These are phyloP conservation scores for Megalurothrips usitatus DNA, from an alignment of 2,888 invertebrate species.

Conservation along the genomic window DNA sequence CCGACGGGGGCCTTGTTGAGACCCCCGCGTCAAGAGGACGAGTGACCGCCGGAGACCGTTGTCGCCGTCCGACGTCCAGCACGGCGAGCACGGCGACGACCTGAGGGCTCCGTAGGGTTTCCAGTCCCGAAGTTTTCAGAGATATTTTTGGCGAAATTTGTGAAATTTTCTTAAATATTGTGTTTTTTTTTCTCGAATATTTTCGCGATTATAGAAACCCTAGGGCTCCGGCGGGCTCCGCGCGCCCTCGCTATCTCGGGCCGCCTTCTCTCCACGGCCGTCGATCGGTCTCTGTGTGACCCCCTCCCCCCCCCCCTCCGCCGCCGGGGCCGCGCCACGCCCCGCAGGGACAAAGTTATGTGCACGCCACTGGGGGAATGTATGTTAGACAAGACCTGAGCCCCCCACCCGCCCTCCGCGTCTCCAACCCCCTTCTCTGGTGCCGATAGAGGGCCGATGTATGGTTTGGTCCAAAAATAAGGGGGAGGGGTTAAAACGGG, in stretches of 20 bases:
- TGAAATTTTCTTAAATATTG: too few species aligned
- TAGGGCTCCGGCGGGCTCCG: too few species aligned
- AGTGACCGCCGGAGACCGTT: too few species aligned
- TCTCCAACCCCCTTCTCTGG: not conserved
- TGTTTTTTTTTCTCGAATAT: too few species aligned
- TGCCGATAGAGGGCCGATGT: not conserved
- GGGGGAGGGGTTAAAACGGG: not conserved
- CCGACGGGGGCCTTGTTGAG: too few species aligned
- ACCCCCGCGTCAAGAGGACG: too few species aligned
- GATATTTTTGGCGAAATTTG: too few species aligned
- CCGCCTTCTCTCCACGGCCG: not conserved
- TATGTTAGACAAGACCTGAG: conserved; percentile 9
- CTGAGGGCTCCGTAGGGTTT: too few species aligned
- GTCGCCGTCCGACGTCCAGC: too few species aligned
- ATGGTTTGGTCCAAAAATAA: not conserved
- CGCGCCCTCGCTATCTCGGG: not conserved
- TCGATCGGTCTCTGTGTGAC: not conserved
- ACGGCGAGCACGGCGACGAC: too few species aligned
- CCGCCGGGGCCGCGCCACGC: not conserved
- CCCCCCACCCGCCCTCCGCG: not conserved
- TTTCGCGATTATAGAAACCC: too few species aligned
- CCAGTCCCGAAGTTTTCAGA: too few species aligned
- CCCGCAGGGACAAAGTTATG: conserved; percentile 18
- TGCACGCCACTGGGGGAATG: conserved; percentile 21
- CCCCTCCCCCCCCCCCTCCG: not conserved